A percentile compares a stretch with the other conserved stretches of the same genome.
phyloP scores from a whole-genome alignment of 2,797 vertebrate species.

The Eleutherodactylus coqui region DNA sequence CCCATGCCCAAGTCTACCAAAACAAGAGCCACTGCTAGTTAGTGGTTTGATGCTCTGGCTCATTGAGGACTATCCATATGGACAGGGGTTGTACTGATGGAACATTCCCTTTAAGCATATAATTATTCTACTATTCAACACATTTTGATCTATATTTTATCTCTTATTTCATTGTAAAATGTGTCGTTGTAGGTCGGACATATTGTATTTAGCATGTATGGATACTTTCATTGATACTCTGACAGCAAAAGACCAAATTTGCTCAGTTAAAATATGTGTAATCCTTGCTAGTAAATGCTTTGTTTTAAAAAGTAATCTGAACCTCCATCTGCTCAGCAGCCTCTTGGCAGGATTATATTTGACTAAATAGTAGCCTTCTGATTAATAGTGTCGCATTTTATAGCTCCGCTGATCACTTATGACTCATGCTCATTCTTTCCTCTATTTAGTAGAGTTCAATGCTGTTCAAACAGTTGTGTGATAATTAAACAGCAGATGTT shows the following conservation, averaged over 20 bases:
- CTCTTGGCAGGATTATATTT: constrained; percentile 44
- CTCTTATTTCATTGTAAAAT: background rate
- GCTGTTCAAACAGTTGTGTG: constrained; percentile 40
- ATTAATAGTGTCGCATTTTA: constrained; percentile 44
- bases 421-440: constrained; percentile 42
- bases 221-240: background rate
- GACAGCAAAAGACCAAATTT: background rate
- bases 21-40: too few relatives aligned
- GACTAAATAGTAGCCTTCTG: constrained; percentile 45
- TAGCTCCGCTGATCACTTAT: constrained; percentile 50
- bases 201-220: constrained; percentile 22
- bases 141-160: background rate
- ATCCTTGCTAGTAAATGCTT: constrained; percentile 26
- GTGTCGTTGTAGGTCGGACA: background rate
- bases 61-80: too few relatives aligned
- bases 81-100: background rate
- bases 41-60: too few relatives aligned
- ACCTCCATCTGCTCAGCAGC: constrained; percentile 39
- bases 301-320: constrained; percentile 47
- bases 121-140: background rate
- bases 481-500: constrained; percentile 57
- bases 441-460: constrained; percentile 36
- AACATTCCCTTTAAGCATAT: background rate
- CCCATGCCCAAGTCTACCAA: too few relatives aligned
- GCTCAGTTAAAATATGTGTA: constrained; percentile 44